phyloP scores from a whole-genome alignment of 2,888 invertebrate species.

The Eristalinus aeneus region DNA sequence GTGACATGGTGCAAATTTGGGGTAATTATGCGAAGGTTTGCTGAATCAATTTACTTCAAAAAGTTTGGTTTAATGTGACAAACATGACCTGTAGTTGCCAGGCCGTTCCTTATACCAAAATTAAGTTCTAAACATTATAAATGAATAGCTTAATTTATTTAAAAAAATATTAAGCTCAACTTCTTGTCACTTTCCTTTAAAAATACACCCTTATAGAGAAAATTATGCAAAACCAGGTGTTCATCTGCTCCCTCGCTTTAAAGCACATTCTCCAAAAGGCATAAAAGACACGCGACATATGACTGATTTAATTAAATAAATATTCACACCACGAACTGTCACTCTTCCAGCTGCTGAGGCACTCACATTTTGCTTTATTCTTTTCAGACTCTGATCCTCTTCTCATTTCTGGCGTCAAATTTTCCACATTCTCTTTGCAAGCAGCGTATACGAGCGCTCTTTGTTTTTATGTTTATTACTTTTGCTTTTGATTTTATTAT shows the following conservation, averaged over 20 bases:
- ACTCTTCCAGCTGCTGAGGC: not conserved
- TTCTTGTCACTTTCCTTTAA: not conserved
- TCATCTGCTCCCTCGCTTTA: not conserved
- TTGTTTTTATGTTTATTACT: conserved; percentile 1
- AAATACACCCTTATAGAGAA: too few relatives aligned
- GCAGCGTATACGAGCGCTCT: not conserved
- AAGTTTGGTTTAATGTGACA: not conserved
- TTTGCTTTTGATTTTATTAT: not conserved
- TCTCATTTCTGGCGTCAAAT: not conserved
- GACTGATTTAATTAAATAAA: not conserved
- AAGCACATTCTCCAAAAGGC: not conserved
- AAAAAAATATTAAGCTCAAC: not conserved
- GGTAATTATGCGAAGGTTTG: not conserved
- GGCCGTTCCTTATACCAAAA: too few relatives aligned
- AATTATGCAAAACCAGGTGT: not conserved
- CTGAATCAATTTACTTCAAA: not conserved
- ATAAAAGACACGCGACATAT: not conserved
- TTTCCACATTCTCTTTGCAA: conserved; percentile 4
- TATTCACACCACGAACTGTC: conserved; percentile 9
- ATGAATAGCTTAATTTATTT: too few relatives aligned
- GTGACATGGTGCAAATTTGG: not conserved
- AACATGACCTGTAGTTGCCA: not conserved
- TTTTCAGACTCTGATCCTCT: conserved; percentile 4
- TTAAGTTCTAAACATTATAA: too few relatives aligned
- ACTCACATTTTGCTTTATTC: not conserved